Conservation (phyloP, 2,113 vertebrate species). For the Platysternon megacephalum region DNA sequence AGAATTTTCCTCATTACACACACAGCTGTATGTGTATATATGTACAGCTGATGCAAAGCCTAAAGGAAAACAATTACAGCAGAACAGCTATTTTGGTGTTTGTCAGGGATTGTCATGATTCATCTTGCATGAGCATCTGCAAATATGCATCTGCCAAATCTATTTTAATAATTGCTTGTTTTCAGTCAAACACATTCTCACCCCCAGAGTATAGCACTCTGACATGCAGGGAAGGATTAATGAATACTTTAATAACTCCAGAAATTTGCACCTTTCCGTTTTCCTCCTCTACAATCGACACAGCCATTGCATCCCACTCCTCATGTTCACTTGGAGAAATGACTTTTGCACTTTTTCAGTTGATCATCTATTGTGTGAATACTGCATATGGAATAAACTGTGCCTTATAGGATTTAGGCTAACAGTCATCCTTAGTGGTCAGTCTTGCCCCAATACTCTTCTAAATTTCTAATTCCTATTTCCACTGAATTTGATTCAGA, state of each 20-base stretch:
- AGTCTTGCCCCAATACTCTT: not conserved
- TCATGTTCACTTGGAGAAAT: not conserved
- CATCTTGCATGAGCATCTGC: constrained; percentile 73
- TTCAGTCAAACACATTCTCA: constrained; percentile 60
- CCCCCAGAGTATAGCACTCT: constrained; percentile 49
- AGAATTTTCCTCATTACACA: constrained; percentile 30
- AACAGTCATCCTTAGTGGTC: not conserved
- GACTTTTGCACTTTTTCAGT: not conserved
- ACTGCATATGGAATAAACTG: not conserved
- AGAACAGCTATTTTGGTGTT: constrained; percentile 61
- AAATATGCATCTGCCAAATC: constrained; percentile 70
- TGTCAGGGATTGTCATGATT: constrained; percentile 67
- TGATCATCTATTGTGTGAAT: not conserved
- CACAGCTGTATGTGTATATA: not conserved
- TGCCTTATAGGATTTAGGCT: not conserved
- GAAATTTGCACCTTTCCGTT: constrained; percentile 40
- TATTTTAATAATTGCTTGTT: constrained; percentile 66
- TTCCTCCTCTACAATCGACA: constrained; percentile 11
- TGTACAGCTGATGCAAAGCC: constrained; percentile 17
- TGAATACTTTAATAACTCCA: constrained; percentile 49
- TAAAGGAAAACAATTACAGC: constrained; percentile 8
- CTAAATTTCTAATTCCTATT: not conserved
- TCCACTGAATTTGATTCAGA: not conserved
- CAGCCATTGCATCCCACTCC: constrained; percentile 11
- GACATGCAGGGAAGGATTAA: constrained; percentile 64